Base-by-base conservation (phyloP, 2,797 vertebrate genomes). In the Lepilemur septentrionalis region DNA sequence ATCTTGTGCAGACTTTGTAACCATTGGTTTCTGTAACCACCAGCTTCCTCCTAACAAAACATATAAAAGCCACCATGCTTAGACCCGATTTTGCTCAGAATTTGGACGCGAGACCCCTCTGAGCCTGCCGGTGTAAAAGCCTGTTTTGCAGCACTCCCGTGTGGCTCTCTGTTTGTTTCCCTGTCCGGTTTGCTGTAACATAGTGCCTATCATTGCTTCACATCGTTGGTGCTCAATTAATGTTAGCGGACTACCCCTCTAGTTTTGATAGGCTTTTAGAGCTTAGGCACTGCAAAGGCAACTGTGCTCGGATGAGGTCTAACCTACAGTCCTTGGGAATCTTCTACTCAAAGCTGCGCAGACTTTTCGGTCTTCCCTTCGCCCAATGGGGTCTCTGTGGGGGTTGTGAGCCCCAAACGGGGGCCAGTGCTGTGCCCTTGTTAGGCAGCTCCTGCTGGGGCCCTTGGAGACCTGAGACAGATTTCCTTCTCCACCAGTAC, bases 331-430 rank as follows among this genome's bases (percentile, higher is more conserved):
- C 63, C 50, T 32, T 75, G 57, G 50, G 22, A 69, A 38, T 83
- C 35, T 10, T 59, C 38, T 30, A 17, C 57, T 17, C 50, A 25
- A 35, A 67, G 48, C 13, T 73, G 28, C 14, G 17, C 3, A 7
- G 46, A 30, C 4, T 63, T n/a, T 73, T 43, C 65, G 22, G 20
- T 30, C 17, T 83, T 79, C 32, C 20, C 30, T 5, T 57, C 4
- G 22, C 5, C 41, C 11, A 38, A 6, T 0, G 20, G 41, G 18
- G 6, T 7, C 15, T 57, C 23, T 25, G 32, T 2, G 0, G n/a
- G 69, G 30, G 32, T 8, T 30, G 28, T n/a, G 41, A 61, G 22
- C 52, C 46, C 59, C 10, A 35, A 12, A 10, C 2, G 7, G 75
- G 0, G 12, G 5, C 18, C 38, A n/a, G 63, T 1, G 20, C 55